phyloP scores from a whole-genome alignment of 2,888 invertebrate species.

The Clusia tigrina region DNA sequence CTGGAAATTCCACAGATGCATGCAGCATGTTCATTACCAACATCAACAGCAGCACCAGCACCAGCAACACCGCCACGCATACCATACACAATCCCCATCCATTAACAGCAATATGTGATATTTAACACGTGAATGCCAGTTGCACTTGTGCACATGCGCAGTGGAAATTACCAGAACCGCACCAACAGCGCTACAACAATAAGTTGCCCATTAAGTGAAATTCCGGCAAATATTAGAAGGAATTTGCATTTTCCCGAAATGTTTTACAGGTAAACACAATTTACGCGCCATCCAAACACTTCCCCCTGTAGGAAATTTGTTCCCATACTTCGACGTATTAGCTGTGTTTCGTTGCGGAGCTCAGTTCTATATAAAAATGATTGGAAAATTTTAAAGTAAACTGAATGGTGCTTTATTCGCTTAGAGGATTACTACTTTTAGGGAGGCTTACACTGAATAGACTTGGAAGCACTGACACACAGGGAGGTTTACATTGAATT shows the following conservation, averaged over 20 bases:
- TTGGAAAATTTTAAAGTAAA: too few relatives aligned
- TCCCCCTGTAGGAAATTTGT: too few relatives aligned
- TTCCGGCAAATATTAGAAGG: conserved; percentile 54
- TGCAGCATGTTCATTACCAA: neutral
- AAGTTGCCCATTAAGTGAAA: conserved; percentile 34
- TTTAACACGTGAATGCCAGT: conserved; percentile 49
- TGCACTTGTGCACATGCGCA: neutral
- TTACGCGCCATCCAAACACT: too few relatives aligned
- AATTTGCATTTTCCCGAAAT: conserved; percentile 46
- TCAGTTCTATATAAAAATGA: too few relatives aligned
- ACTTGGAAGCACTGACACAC: too few relatives aligned
- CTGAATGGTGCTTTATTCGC: too few relatives aligned
- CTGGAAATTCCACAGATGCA: conserved; percentile 40
- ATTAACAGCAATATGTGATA: conserved; percentile 50
- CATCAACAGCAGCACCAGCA: neutral
- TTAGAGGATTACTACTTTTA: too few relatives aligned
- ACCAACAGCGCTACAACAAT: neutral
- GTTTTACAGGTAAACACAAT: neutral
- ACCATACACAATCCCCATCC: conserved; percentile 29
- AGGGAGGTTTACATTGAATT: too few relatives aligned
- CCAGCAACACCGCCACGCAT: neutral
- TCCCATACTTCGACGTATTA: too few relatives aligned
- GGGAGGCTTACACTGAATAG: too few relatives aligned
- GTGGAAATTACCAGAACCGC: neutral
- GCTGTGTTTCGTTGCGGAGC: too few relatives aligned